phyloP scores from a whole-genome alignment of 2,888 invertebrate species.

The Biston stratarius region DNA sequence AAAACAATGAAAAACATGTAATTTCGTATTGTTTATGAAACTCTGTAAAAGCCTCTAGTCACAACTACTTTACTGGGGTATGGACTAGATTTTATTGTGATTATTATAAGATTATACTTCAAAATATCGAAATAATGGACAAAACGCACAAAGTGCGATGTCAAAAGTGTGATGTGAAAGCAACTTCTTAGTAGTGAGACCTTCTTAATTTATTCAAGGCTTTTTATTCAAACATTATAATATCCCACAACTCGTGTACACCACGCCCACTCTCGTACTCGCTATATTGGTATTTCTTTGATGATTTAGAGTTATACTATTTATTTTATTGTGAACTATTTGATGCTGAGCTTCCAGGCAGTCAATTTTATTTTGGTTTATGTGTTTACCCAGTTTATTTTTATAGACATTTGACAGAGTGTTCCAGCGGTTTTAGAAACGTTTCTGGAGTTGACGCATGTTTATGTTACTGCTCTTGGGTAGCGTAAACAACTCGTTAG shows the following conservation, averaged over 20 bases:
- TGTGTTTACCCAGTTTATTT: conserved; percentile 50
- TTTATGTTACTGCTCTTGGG: conserved; percentile 58
- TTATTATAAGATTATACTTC: too few relatives aligned
- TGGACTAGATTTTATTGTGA: too few relatives aligned
- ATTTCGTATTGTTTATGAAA: too few relatives aligned
- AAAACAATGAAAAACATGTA: too few relatives aligned
- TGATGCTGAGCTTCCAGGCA: conserved; percentile 48
- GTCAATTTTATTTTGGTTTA: conserved; percentile 44
- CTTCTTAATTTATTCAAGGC: conserved; percentile 59
- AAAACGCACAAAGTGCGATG: too few relatives aligned
- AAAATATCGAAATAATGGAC: too few relatives aligned
- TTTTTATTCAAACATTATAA: conserved; percentile 66
- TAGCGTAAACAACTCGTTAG: conserved; percentile 64
- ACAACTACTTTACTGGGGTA: too few relatives aligned
- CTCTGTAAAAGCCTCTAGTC: too few relatives aligned
- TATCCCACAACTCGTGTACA: conserved; percentile 49
- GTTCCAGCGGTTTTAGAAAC: conserved; percentile 32
- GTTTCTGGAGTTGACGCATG: conserved; percentile 43
- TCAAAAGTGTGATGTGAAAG: conserved; percentile 72
- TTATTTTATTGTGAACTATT: conserved; percentile 57
- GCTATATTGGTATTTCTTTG: conserved; percentile 48
- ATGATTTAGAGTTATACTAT: conserved; percentile 56
- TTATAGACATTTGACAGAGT: conserved; percentile 51
- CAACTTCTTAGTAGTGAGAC: conserved; percentile 52
- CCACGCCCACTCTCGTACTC: conserved; percentile 42